A percentile compares a stretch with the other conserved stretches of the same genome.
These are phyloP conservation scores for Neosalanx taihuensis DNA, from an alignment of 2,797 vertebrate species.

Conservation along the genomic window DNA sequence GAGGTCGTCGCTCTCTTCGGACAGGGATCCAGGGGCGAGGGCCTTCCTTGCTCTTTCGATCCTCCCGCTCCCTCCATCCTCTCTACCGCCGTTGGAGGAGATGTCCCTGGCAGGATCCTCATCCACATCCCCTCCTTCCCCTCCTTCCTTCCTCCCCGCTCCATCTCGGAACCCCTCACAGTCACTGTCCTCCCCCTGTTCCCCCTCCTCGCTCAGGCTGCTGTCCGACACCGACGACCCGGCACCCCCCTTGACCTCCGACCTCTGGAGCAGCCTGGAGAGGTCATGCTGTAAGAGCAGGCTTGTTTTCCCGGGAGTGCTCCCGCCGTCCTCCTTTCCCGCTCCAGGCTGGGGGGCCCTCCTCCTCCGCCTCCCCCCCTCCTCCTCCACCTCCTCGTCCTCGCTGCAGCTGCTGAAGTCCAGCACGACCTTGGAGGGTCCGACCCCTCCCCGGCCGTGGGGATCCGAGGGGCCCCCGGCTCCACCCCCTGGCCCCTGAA, in stretches of 20 bases:
- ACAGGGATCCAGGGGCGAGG: conserved; percentile 49
- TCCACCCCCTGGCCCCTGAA: conserved; percentile 30
- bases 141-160: conserved; percentile 27
- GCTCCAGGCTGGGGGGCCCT: conserved; percentile 47
- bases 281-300: conserved; percentile 79
- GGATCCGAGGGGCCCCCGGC: conserved; percentile 1
- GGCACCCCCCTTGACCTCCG: conserved; percentile 34
- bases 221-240: conserved; percentile 37
- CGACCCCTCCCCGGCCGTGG: conserved; percentile 22
- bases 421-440: conserved; percentile 34
- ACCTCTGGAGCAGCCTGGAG: conserved; percentile 72
- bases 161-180: conserved; percentile 51
- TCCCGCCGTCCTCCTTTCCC: conserved; percentile 32
- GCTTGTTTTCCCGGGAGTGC: conserved; percentile 62
- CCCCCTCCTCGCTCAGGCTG: conserved; percentile 39
- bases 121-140: conserved; percentile 1
- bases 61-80: conserved; percentile 26
- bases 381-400: conserved; percentile 76
- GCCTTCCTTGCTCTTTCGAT: conserved; percentile 29
- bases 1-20: conserved; percentile 53
- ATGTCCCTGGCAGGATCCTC: conserved; percentile 23
- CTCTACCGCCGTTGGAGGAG: conserved; percentile 52
- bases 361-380: conserved; percentile 35
- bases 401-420: conserved; percentile 86
- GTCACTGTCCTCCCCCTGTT: conserved; percentile 43